Percentiles rank a stretch among this genome's conserved stretches.
Conservation (phyloP, 2,797 vertebrate species). For the Clamator glandarius region DNA sequence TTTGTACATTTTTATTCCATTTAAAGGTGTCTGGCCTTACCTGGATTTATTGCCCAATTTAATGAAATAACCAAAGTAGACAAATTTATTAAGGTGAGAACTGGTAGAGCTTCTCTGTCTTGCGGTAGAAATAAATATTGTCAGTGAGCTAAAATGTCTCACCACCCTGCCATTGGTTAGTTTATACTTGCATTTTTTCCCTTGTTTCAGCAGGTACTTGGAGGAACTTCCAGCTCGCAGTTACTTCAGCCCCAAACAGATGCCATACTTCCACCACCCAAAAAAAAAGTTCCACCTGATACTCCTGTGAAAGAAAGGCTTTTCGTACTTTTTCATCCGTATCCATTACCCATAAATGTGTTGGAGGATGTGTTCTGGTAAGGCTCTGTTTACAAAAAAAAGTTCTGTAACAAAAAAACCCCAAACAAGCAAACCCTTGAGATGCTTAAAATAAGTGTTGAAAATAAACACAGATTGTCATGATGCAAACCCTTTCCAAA, state of each 20-base stretch:
- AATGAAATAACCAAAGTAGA: neutral
- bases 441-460: neutral
- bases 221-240: slow-evolving; percentile 72
- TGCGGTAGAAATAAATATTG: neutral
- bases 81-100: neutral
- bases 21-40: neutral
- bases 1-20: neutral
- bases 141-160: neutral
- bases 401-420: neutral
- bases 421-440: neutral
- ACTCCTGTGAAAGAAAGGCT: slow-evolving; percentile 90
- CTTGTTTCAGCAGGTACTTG: slow-evolving; percentile 66
- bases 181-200: neutral
- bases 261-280: slow-evolving; percentile 85
- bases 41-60: neutral
- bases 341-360: slow-evolving; percentile 87
- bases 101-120: neutral
- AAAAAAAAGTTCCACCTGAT: slow-evolving; percentile 89
- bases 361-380: slow-evolving; percentile 97
- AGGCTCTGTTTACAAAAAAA: slow-evolving; percentile 28
- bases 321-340: slow-evolving; percentile 93
- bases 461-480: neutral
- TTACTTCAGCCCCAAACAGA: slow-evolving; percentile 89
- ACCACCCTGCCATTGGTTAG: neutral
- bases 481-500: neutral